phyloP scores from a whole-genome alignment of 2,797 vertebrate genomes.

The Gymnothorax reevesii region DNA sequence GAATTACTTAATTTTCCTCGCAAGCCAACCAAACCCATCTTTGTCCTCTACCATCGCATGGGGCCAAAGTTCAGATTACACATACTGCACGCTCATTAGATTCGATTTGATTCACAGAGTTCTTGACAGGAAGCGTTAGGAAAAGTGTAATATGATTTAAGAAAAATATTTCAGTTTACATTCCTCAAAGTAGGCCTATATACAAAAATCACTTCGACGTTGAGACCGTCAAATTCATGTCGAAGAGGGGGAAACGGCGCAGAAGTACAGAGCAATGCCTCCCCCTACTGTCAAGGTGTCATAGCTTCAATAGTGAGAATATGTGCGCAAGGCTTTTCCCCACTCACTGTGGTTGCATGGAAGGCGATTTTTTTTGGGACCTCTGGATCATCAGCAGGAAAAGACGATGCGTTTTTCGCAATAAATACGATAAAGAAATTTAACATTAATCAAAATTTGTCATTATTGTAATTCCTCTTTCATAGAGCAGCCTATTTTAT shows the following conservation, averaged over 20 bases:
- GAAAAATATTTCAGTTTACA: background rate
- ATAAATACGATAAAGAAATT: background rate
- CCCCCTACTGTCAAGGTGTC: constrained; percentile 13
- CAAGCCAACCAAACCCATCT: background rate
- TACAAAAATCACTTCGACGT: background rate
- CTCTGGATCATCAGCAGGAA: background rate
- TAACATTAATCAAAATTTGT: background rate
- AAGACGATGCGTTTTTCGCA: background rate
- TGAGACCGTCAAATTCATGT: background rate
- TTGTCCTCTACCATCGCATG: background rate
- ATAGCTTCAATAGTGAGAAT: background rate
- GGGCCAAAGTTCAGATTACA: background rate
- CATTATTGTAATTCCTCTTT: background rate
- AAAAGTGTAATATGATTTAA: background rate
- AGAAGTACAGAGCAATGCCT: constrained; percentile 20
- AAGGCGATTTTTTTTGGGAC: background rate
- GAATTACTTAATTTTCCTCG: background rate
- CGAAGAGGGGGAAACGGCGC: background rate
- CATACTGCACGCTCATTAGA: background rate
- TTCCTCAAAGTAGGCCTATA: background rate
- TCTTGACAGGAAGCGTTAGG: background rate
- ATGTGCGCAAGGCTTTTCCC: no score
- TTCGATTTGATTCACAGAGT: background rate
- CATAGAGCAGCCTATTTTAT: background rate
- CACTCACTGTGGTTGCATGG: background rate